Evolutionary conservation across 2,797 vertebrate genomes (phyloP).

Genomic region (Liasis olivaceus): DNA sequence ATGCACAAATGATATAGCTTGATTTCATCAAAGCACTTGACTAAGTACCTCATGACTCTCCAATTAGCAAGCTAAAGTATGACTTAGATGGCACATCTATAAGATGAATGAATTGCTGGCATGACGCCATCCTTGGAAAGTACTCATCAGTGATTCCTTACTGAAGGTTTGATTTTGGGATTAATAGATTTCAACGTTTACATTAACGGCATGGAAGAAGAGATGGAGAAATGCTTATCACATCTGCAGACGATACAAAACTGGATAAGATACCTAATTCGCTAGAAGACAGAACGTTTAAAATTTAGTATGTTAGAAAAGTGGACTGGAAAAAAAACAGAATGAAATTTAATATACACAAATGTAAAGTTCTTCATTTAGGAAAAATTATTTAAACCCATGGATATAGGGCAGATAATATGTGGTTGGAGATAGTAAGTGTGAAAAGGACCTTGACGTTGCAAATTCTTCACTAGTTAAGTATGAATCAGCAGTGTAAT

Average conservation of each 20-base stretch:
- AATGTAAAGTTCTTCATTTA: background rate
- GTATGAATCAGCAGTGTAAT: background rate
- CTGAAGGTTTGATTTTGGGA: background rate
- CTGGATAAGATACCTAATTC: background rate
- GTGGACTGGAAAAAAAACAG: background rate
- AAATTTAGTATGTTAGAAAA: background rate
- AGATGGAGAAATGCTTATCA: background rate
- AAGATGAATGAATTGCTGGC: background rate
- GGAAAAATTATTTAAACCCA: background rate
- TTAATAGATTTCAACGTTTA: background rate
- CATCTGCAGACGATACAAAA: background rate
- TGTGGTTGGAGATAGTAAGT: background rate
- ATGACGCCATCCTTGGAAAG: background rate
- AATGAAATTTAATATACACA: background rate
- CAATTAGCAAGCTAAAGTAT: background rate
- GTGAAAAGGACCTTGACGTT: background rate
- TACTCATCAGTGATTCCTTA: background rate
- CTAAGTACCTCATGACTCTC: background rate
- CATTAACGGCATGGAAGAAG: background rate
- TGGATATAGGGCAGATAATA: background rate
- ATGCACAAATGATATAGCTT: background rate
- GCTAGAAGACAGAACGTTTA: background rate
- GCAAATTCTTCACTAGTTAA: background rate
- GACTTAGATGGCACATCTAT: background rate
- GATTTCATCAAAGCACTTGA: background rate